A percentile compares a stretch with the other conserved stretches of the same genome.
Conservation (phyloP, 2,888 invertebrate genomes). For the Pachymerium ferrugineum region DNA sequence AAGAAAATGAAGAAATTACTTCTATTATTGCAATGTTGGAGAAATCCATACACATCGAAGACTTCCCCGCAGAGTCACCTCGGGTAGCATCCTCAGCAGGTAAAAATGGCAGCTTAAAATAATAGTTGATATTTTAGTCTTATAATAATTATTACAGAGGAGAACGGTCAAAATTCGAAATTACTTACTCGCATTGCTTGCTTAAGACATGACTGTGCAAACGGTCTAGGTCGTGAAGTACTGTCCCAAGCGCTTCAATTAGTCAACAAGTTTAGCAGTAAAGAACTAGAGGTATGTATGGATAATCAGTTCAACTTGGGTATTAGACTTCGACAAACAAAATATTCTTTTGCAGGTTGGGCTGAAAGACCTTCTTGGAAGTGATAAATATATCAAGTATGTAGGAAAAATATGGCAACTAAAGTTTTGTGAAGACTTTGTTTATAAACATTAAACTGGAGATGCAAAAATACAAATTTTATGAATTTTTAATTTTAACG, state of each 20-base stretch:
- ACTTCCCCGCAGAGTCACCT: too few species aligned
- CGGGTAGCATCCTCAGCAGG: background rate
- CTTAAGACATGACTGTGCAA: background rate
- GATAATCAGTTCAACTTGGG: background rate
- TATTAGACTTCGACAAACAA: background rate
- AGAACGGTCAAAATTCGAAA: background rate
- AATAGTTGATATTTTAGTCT: background rate
- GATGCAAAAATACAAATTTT: too few species aligned
- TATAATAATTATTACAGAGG: background rate
- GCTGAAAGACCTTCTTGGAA: constrained; percentile 1
- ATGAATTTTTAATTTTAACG: too few species aligned
- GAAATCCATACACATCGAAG: background rate
- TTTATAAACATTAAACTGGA: background rate
- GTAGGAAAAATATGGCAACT: background rate
- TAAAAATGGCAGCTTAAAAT: background rate
- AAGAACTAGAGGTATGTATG: background rate
- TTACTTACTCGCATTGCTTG: background rate
- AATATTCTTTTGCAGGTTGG: background rate
- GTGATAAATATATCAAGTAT: background rate
- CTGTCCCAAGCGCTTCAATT: background rate
- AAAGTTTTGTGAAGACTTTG: background rate
- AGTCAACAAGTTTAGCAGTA: background rate
- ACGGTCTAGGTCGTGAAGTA: background rate
- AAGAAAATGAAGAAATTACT: background rate
- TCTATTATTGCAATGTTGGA: background rate